Evolutionary conservation across 1,140 invertebrate species (phyloP).

Genomic region (Lucilia cuprina): DNA sequence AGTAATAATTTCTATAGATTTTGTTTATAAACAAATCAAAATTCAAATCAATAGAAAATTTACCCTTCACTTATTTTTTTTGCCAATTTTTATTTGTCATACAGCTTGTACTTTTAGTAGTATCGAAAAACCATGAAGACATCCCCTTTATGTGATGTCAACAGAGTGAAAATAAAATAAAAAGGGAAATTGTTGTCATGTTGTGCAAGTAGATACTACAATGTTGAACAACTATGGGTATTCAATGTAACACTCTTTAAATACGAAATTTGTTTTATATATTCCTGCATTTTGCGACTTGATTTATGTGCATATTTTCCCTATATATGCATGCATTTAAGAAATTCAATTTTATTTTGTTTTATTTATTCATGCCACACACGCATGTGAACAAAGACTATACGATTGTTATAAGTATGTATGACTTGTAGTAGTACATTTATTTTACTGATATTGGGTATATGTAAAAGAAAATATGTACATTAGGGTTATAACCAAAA

Average conservation of each 20-base stretch:
- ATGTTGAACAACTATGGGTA: neutral
- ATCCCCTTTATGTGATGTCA: too few species aligned
- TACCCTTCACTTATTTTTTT: too few species aligned
- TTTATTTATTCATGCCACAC: slow-evolving; percentile 4
- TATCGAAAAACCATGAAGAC: too few species aligned
- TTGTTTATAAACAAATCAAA: too few species aligned
- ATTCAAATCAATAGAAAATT: too few species aligned
- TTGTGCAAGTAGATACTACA: neutral
- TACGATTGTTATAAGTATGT: neutral
- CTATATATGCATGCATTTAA: neutral
- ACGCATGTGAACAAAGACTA: neutral
- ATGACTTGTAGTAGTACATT: neutral
- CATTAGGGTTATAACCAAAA: too few species aligned
- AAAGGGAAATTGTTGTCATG: too few species aligned
- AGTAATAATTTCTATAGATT: too few species aligned
- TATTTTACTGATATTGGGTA: neutral
- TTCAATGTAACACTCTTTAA: neutral
- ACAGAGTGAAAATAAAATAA: too few species aligned
- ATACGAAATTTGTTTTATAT: neutral
- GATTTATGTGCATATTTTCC: slow-evolving; percentile 5
- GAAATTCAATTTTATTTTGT: neutral
- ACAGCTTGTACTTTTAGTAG: too few species aligned
- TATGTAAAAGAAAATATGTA: too few species aligned
- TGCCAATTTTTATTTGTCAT: too few species aligned
- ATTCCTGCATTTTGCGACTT: neutral